A percentile compares a stretch with the other conserved stretches of the same genome.
Conservation (phyloP, 92 coral and sea anemone species). For the Montipora capitata region DNA sequence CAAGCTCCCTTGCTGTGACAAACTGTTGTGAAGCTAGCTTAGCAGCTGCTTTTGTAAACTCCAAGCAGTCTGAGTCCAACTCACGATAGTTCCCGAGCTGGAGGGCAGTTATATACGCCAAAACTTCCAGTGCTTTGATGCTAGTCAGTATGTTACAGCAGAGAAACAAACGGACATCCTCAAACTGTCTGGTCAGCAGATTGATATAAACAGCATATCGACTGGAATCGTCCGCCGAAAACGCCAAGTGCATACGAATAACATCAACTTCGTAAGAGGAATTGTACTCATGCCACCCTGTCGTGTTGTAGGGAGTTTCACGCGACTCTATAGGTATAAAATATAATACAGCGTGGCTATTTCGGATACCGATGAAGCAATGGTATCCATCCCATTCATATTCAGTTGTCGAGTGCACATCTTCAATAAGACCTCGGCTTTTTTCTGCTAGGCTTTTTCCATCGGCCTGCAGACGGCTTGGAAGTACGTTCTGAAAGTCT, state of each 20-base stretch:
- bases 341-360: slow-evolving; percentile 54
- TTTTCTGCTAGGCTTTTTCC: slow-evolving; percentile 36
- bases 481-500: slow-evolving; percentile 57
- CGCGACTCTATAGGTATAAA: slow-evolving; percentile 63
- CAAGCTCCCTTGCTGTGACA: slow-evolving; percentile 38
- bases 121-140: slow-evolving; percentile 44
- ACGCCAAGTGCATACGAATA: slow-evolving; percentile 56
- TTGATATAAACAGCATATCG: slow-evolving; percentile 52
- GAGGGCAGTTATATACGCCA: slow-evolving; percentile 50
- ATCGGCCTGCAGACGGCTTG: slow-evolving; percentile 30
- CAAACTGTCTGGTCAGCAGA: slow-evolving; percentile 37
- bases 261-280: slow-evolving; percentile 55
- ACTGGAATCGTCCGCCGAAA: slow-evolving; percentile 40
- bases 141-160: slow-evolving; percentile 39
- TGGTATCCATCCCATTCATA: slow-evolving; percentile 61
- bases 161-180: slow-evolving; percentile 37
- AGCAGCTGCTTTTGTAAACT: slow-evolving; percentile 52
- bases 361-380: slow-evolving; percentile 59
- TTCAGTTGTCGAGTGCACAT: slow-evolving; percentile 47
- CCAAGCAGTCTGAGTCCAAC: slow-evolving; percentile 50
- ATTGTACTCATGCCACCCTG: slow-evolving; percentile 54
- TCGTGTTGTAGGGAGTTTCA: slow-evolving; percentile 54
- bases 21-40: slow-evolving; percentile 34
- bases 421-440: slow-evolving; percentile 12
- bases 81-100: slow-evolving; percentile 49